Evolutionary conservation across 2,888 invertebrate genomes (phyloP).

Genomic region (Napeogenes inachia): DNA sequence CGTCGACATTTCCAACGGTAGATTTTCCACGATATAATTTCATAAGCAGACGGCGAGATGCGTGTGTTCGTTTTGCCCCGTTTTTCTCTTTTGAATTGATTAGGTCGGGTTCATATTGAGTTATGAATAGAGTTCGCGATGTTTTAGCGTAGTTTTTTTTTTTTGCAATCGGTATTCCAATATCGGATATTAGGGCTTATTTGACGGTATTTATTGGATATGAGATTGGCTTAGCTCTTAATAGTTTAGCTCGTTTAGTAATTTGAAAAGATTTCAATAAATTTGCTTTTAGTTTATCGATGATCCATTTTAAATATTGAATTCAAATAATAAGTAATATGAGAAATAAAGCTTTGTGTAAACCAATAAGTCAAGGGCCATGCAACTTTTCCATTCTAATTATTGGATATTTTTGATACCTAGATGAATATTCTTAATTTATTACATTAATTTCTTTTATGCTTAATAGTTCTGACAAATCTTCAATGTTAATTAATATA

Average conservation of each 20-base stretch:
- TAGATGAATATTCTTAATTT: too few relatives aligned
- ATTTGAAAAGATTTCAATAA: conserved; percentile 2
- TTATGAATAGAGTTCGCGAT: conserved; percentile 61
- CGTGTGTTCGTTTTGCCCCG: conserved; percentile 67
- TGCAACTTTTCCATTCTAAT: too few relatives aligned
- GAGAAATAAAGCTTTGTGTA: too few relatives aligned
- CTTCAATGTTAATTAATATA: neutral
- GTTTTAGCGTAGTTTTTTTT: conserved; percentile 48
- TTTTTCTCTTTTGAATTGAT: conserved; percentile 74
- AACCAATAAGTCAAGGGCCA: too few relatives aligned
- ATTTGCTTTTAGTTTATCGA: neutral
- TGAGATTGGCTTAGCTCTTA: conserved; percentile 9
- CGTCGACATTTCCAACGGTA: conserved; percentile 55
- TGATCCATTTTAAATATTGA: neutral
- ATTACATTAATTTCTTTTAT: too few relatives aligned
- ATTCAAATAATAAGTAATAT: neutral
- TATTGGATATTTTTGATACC: too few relatives aligned
- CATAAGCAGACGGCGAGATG: conserved; percentile 63
- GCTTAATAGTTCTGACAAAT: too few relatives aligned
- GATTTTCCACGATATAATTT: conserved; percentile 73
- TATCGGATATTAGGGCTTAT: conserved; percentile 42
- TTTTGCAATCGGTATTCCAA: conserved; percentile 44
- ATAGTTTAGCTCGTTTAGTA: conserved; percentile 10
- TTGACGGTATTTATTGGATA: conserved; percentile 22
- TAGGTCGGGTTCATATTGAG: conserved; percentile 68